Percentiles rank a stretch among this genome's conserved stretches.
phyloP scores from a whole-genome alignment of 2,113 vertebrate species.

The Engraulis encrasicolus region DNA sequence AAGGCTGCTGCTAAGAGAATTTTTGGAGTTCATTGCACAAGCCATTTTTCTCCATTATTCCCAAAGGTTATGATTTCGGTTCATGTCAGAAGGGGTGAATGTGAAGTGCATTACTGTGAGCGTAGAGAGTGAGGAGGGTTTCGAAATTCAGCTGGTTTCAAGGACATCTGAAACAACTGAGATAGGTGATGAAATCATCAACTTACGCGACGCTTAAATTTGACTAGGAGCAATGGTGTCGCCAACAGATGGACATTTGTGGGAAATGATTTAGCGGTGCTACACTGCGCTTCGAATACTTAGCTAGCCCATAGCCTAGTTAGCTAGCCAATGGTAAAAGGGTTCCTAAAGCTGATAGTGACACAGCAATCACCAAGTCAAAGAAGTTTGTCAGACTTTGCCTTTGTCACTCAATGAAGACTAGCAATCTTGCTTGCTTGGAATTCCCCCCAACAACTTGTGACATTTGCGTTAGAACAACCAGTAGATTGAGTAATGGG shows the following conservation, averaged over 20 bases:
- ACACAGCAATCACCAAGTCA: neutral
- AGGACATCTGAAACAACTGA: neutral
- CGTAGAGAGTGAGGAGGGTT: slow-evolving; percentile 3
- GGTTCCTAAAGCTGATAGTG: neutral
- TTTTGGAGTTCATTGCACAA: neutral
- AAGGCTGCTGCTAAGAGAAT: slow-evolving; percentile 16
- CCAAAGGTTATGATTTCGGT: neutral
- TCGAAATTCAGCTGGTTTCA: slow-evolving; percentile 22
- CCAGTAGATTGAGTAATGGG: neutral
- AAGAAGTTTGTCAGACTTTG: neutral
- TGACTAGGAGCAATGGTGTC: neutral
- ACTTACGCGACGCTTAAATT: neutral
- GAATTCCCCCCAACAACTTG: neutral
- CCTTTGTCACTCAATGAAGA: neutral
- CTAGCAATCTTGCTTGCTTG: neutral
- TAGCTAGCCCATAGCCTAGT: neutral
- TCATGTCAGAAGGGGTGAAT: neutral
- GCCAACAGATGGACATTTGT: slow-evolving; percentile 29
- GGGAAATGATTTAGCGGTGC: neutral
- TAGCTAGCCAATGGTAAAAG: slow-evolving; percentile 10
- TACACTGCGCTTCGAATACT: slow-evolving; percentile 36
- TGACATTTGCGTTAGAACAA: neutral
- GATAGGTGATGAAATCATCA: neutral
- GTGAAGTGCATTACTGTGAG: slow-evolving; percentile 10
- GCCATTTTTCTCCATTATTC: neutral